Evolutionary conservation across 1,140 invertebrate species (phyloP), one percentile per base, ranked within the genome.

Genomic region (Nasonia giraulti): DNA sequence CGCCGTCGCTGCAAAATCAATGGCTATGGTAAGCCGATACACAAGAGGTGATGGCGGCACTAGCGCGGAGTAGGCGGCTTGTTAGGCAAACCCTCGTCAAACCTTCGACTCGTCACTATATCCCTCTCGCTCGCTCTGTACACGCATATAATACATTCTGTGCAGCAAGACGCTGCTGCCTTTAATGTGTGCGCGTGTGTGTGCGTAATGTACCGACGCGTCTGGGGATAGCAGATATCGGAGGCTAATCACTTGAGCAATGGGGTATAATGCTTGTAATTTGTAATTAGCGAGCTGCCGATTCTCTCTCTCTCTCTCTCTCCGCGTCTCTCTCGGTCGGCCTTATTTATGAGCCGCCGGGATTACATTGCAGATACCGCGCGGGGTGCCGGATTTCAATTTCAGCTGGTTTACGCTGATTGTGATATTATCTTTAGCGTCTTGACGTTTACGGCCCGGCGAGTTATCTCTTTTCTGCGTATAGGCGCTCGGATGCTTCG

Each of bases 41-140:
- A 84, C 77, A 23, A 27, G 44, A 62, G 55, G 55, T 62, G 55
- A 62, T 62, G 55, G 55, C 55, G 55, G 55, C 1, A 23, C 66
- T 37, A 37, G 17, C 1, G 4, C 27, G 14, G 27, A 47, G 27
- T 27, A 27, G 40, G 47, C 14, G 68, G 47, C 55, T 73, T 27
- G 76, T 82, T 76, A 78, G 73, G 40, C 79, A 44, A 82, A 84
- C 84, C 86, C 88, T 88, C 87, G 87, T 89, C 88, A 89, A 87
- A 85, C 85, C 79, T 50, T 75, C 88, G 81, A 89, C 87, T 87
- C 87, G 86, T 89, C 89, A 88, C 87, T 89, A 81, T 89, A 81
- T 62, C 50, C 17, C 55, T 8, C 4, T 27, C 27, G 27, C 27
- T 27, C 27, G 27, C 27, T n/a, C 20, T n/a, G 11, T 55, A 55